phyloP scores from a whole-genome alignment of 2,797 vertebrate genomes.

The Cossypha heuglini region DNA sequence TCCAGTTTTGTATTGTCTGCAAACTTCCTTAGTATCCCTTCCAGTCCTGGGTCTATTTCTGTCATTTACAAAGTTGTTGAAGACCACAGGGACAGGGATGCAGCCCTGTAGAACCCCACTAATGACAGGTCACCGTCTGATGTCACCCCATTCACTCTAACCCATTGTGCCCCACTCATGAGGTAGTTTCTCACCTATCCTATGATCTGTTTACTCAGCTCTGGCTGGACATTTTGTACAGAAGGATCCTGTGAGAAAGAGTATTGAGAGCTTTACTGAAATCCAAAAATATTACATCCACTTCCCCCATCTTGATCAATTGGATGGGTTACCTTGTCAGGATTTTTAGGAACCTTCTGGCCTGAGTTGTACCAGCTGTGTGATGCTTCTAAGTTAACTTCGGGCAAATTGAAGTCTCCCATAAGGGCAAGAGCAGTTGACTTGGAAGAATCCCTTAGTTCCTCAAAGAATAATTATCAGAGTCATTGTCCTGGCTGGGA shows the following conservation, averaged over 20 bases:
- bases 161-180: rapidly evolving
- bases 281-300: not conserved
- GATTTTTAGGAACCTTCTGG: not conserved
- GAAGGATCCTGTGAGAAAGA: not conserved
- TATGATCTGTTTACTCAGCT: not conserved
- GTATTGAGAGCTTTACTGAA: not conserved
- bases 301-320: not conserved
- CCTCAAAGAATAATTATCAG: not conserved
- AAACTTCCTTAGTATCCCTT: not conserved
- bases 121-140: not conserved
- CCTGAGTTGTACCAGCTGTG: no score
- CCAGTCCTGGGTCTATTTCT: not conserved
- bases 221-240: not conserved
- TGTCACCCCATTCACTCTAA: not conserved
- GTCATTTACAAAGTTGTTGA: not conserved
- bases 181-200: not conserved
- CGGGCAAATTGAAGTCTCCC: not conserved
- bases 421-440: not conserved
- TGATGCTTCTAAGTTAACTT: not conserved
- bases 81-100: not conserved
- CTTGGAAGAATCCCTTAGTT: not conserved
- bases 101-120: not conserved
- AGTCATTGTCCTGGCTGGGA: rapidly evolving
- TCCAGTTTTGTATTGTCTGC: not conserved
- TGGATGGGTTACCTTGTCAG: not conserved